Conservation (phyloP, 37 sponge, comb jelly and placozoan genomes). For the Mnemiopsis leidyi region DNA sequence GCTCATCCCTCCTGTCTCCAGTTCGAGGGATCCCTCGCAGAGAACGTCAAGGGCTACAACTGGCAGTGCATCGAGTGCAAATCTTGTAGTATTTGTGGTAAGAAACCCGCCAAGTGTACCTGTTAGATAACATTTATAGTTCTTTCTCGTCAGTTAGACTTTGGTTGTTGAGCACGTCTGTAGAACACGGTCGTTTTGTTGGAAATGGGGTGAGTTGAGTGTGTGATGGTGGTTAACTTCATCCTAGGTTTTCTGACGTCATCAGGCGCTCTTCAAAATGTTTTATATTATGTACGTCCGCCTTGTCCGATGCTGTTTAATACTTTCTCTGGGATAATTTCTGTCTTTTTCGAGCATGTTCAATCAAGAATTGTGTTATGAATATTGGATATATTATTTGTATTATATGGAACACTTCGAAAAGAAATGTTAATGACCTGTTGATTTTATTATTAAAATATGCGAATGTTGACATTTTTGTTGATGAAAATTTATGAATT, state of each 20-base stretch:
- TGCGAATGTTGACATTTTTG: not conserved
- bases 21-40: conserved; percentile 78
- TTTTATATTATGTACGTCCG: too few relatives aligned
- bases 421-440: not conserved
- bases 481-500: not conserved
- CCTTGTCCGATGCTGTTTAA: too few relatives aligned
- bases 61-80: conserved; percentile 99
- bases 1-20: conserved; percentile 94
- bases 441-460: not conserved
- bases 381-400: not conserved
- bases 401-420: not conserved
- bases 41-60: conserved; percentile 82
- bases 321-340: too few relatives aligned
- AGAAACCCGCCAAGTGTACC: not conserved
- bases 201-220: too few relatives aligned
- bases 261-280: too few relatives aligned
- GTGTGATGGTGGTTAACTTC: too few relatives aligned
- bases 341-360: not conserved
- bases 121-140: not conserved
- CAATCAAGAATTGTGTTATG: not conserved
- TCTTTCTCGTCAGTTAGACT: not conserved
- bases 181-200: too few relatives aligned
- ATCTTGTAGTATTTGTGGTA: conserved; percentile 91
- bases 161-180: too few relatives aligned
- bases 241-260: too few relatives aligned